A percentile compares a stretch with the other conserved stretches of the same genome.
Conservation (phyloP, 2,113 vertebrate species). For the Taxidea taxus region DNA sequence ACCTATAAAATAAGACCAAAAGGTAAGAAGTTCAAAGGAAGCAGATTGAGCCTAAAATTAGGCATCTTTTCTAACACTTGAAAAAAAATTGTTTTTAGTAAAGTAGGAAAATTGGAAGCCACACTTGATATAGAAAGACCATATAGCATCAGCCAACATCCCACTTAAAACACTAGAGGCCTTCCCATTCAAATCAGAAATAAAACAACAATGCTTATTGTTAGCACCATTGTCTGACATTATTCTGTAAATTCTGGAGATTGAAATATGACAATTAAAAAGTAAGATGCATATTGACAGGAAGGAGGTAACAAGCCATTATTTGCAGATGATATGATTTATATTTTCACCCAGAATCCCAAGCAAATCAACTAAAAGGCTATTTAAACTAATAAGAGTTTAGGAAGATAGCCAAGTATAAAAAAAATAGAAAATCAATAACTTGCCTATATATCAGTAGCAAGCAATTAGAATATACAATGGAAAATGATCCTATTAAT, state of each 20-base stretch:
- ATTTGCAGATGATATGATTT: neutral
- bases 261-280: neutral
- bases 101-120: neutral
- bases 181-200: slow-evolving; percentile 30
- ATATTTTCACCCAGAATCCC: neutral
- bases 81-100: neutral
- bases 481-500: neutral
- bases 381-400: slow-evolving; percentile 3
- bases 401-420: neutral
- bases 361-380: slow-evolving; percentile 21
- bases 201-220: neutral
- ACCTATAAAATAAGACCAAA: neutral
- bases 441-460: neutral
- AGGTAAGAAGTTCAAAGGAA: neutral
- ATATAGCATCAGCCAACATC: neutral
- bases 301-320: neutral
- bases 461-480: neutral
- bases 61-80: neutral
- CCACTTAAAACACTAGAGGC: neutral
- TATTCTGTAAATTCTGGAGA: slow-evolving; percentile 1
- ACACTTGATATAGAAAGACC: neutral
- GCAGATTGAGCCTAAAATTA: neutral
- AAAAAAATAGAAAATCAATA: neutral
- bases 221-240: neutral
- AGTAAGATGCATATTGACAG: neutral